Percentiles rank a stretch among this genome's conserved stretches.
These are phyloP conservation scores for Sebastes vulpes DNA, from an alignment of 2,797 vertebrate genomes.

Conservation along the genomic window DNA sequence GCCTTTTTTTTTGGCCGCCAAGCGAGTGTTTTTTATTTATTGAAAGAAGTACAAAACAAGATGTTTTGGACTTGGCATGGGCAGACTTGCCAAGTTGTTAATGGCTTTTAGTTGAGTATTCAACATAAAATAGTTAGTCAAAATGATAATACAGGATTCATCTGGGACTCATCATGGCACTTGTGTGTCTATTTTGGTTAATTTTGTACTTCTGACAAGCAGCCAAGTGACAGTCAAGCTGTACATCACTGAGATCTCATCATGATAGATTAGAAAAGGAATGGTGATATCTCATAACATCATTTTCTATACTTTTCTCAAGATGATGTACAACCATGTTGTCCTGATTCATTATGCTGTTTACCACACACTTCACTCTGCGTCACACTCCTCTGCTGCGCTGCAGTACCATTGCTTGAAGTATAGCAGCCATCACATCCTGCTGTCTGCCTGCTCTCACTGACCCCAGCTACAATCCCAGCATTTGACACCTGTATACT, in stretches of 20 bases:
- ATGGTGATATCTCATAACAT: background rate
- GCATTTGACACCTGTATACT: conserved; percentile 22
- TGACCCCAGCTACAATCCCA: conserved; percentile 12
- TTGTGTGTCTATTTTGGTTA: conserved; percentile 26
- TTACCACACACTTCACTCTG: background rate
- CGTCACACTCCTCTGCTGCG: background rate
- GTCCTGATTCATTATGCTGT: background rate
- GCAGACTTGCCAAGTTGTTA: conserved; percentile 48
- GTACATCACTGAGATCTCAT: conserved; percentile 6
- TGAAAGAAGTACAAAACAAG: conserved; percentile 30
- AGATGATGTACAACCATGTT: background rate
- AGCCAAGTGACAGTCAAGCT: conserved; percentile 12
- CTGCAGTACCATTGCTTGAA: background rate
- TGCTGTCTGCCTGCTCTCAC: background rate
- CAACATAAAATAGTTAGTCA: conserved; percentile 43
- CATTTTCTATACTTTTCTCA: background rate
- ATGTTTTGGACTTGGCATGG: conserved; percentile 20
- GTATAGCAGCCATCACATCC: background rate
- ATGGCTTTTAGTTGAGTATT: conserved; percentile 50
- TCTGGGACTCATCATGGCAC: conserved; percentile 14
- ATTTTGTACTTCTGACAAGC: background rate
- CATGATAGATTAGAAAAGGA: background rate
- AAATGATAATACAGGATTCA: conserved; percentile 28
- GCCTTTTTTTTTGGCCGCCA: conserved; percentile 10
- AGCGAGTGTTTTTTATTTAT: conserved; percentile 29